A percentile compares a stretch with the other conserved stretches of the same genome.
These are phyloP conservation scores for Electrona antarctica DNA, from an alignment of 2,113 vertebrate species.

Conservation along the genomic window DNA sequence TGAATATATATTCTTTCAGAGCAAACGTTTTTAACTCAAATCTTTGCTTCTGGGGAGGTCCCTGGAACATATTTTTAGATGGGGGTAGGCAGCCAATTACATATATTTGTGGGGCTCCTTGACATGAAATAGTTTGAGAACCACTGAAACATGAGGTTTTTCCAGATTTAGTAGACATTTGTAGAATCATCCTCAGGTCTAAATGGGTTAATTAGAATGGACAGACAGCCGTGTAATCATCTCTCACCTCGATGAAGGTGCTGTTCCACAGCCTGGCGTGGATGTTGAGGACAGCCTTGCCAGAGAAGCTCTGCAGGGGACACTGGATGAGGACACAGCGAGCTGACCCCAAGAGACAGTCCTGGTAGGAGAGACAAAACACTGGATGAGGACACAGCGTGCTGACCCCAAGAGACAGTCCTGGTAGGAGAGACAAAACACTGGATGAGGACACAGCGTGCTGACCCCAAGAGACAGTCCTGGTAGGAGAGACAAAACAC, in stretches of 20 bases:
- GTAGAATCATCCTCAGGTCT: too few species aligned
- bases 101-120: too few species aligned
- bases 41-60: too few species aligned
- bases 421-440: constrained; percentile 62
- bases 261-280: constrained; percentile 91
- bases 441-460: background rate
- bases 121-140: too few species aligned
- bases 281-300: constrained; percentile 80
- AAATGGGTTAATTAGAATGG: too few species aligned
- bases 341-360: constrained; percentile 85
- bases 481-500: constrained; percentile 47
- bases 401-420: constrained; percentile 33
- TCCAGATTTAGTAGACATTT: too few species aligned
- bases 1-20: too few species aligned
- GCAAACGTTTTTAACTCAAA: too few species aligned
- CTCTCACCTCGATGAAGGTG: constrained; percentile 90
- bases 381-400: background rate
- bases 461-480: constrained; percentile 54
- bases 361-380: constrained; percentile 69
- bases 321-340: constrained; percentile 85
- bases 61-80: too few species aligned
- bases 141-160: too few species aligned
- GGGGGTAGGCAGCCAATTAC: too few species aligned
- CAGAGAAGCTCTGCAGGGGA: constrained; percentile 87
- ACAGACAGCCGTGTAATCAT: background rate